Evolutionary conservation across 2,888 invertebrate genomes (phyloP), one percentile per base, ranked within the genome.

Genomic region (Pollenia labialis): DNA sequence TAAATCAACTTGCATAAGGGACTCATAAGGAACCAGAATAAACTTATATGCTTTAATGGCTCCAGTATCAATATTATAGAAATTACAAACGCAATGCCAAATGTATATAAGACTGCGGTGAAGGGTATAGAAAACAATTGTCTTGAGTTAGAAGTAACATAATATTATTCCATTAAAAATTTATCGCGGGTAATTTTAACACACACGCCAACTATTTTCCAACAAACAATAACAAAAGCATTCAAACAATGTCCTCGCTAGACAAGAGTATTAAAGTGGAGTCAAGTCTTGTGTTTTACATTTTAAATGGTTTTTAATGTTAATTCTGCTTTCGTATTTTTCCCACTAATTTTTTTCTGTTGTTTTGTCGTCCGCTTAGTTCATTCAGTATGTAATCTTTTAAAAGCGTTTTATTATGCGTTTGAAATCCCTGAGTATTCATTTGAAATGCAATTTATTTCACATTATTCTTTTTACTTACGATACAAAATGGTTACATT

Each of bases 371-470:
- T 58, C 46, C 46, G 10, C 18, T 52, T 6, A 6, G 16, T 40
- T 32, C 6, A 32, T 32, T 32, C 32, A 32, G 32, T 44, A 14
- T 42, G 32, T 69, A 76, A 72, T 83, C 76, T 40, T 71, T 77
- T 72, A 72, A 82, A 71, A 76, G 62, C 62, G 48, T 76, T 76
- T 76, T 76, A 76, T 82, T 82, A 69, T 69, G 69, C 76, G 40
- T 76, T 76, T 54, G 62, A 82, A 82, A 76, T 82, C 82, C 82
- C 62, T 23, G 32, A 52, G 42, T 69, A 54, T 71, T 71, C 76
- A 72, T 83, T 76, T 64, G 48, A 40, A 62, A 83, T 76, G 69
- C 40, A 76, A 76, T 83, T 71, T 77, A 76, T 76, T 76, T 83
- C 42, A 62, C 64, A 71, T 71, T 76, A 54, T 54, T 23, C 23